phyloP scores from a whole-genome alignment of 2,888 invertebrate genomes.

The Antheraea assamensis region DNA sequence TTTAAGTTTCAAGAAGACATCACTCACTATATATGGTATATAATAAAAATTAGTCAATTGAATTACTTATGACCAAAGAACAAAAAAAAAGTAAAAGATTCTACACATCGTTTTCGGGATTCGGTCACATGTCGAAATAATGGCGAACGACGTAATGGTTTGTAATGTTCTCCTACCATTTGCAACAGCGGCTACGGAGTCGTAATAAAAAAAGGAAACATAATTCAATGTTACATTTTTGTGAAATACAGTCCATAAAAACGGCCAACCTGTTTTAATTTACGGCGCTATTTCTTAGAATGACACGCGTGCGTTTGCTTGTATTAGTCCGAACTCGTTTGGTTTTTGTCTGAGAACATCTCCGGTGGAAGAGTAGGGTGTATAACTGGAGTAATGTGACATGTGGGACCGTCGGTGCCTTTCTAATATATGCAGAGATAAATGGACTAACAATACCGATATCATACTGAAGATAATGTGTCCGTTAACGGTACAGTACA shows the following conservation, averaged over 20 bases:
- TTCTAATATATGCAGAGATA: constrained; percentile 9
- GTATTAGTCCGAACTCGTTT: neutral
- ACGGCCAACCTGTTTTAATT: constrained; percentile 14
- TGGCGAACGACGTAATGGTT: neutral
- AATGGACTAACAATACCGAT: neutral
- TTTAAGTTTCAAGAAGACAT: neutral
- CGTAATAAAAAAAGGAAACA: constrained; percentile 1
- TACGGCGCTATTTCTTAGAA: constrained; percentile 13
- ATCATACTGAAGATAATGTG: neutral
- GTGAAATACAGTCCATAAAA: constrained; percentile 8
- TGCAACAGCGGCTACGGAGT: neutral
- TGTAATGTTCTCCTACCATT: neutral
- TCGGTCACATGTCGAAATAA: neutral
- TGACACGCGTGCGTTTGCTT: neutral
- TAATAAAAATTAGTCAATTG: neutral
- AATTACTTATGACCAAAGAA: neutral
- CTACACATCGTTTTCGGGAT: neutral
- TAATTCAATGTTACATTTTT: constrained; percentile 5
- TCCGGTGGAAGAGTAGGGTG: constrained; percentile 47
- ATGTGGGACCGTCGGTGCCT: neutral
- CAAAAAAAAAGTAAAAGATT: neutral
- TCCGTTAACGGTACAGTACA: neutral
- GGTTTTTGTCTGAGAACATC: constrained; percentile 25
- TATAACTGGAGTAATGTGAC: constrained; percentile 51
- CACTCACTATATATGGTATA: neutral